Evolutionary conservation across 2,797 vertebrate genomes (phyloP).

Genomic region (Aeoliscus strigatus): DNA sequence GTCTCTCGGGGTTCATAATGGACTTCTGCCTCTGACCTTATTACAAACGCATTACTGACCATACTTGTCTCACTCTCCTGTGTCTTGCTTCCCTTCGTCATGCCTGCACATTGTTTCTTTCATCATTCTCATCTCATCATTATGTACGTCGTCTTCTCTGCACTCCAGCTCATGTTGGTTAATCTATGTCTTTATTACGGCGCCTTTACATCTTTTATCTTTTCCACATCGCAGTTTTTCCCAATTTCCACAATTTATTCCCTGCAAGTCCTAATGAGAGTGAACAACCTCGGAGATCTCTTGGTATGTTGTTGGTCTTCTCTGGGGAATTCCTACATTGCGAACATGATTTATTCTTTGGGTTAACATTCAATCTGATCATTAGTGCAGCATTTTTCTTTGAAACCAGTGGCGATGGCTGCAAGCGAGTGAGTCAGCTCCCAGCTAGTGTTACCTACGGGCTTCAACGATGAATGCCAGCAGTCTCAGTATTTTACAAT

Average conservation of each 20-base stretch:
- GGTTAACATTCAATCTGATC: constrained; percentile 33
- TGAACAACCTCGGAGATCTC: constrained; percentile 12
- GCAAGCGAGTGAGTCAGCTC: constrained; percentile 32
- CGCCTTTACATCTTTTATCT: too few species aligned
- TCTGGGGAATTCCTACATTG: constrained; percentile 1
- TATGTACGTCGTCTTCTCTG: too few species aligned
- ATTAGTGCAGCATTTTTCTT: constrained; percentile 35
- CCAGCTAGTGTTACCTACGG: constrained; percentile 8
- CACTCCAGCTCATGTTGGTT: too few species aligned
- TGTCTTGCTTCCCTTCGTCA: constrained; percentile 6
- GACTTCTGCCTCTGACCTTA: constrained; percentile 65
- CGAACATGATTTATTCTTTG: constrained; percentile 23
- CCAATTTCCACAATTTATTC: constrained; percentile 4
- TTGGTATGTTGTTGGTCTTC: constrained; percentile 12
- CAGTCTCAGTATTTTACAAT: not conserved
- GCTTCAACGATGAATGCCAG: constrained; percentile 25
- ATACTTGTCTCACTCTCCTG: constrained; percentile 15
- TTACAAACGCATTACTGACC: constrained; percentile 64
- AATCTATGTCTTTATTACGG: too few species aligned
- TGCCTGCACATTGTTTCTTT: too few species aligned
- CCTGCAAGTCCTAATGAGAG: constrained; percentile 5
- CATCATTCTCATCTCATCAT: too few species aligned
- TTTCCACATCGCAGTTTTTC: not conserved
- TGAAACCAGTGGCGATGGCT: constrained; percentile 21
- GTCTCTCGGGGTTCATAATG: constrained; percentile 55